Conservation (phyloP, 2,888 invertebrate genomes). For the Cepaea hortensis region DNA sequence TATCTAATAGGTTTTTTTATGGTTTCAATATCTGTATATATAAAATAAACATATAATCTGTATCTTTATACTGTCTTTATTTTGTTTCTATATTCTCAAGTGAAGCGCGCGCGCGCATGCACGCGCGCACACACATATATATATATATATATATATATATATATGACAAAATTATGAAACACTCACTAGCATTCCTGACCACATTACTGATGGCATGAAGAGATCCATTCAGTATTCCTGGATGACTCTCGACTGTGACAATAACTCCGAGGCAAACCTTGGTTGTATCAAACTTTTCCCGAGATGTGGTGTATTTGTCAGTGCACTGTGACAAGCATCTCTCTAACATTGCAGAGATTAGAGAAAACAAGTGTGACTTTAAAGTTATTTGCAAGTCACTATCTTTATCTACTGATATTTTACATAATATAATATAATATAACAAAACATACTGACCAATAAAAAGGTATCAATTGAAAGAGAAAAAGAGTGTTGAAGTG, state of each 20-base stretch:
- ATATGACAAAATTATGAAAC: neutral
- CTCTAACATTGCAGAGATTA: conserved; percentile 15
- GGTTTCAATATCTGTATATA: too few species aligned
- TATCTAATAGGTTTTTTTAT: too few species aligned
- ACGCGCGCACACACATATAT: too few species aligned
- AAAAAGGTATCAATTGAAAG: too few species aligned
- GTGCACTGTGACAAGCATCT: conserved; percentile 44
- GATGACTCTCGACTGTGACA: conserved; percentile 42
- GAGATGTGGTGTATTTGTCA: conserved; percentile 32
- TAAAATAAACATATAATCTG: too few species aligned
- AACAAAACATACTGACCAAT: neutral
- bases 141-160: too few species aligned
- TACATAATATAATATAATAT: neutral
- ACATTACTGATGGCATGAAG: conserved; percentile 51
- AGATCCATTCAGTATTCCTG: conserved; percentile 40
- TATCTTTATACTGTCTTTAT: too few species aligned
- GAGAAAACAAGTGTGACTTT: neutral
- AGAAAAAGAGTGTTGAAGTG: too few species aligned
- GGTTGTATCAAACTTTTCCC: conserved; percentile 50
- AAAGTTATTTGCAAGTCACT: too few species aligned
- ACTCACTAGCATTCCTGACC: conserved; percentile 53
- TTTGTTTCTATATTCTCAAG: too few species aligned
- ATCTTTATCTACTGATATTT: too few species aligned
- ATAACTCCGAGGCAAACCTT: conserved; percentile 53
- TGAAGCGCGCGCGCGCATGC: too few species aligned